Evolutionary conservation across 2,113 vertebrate genomes (phyloP).

Genomic region (Dendropsophus ebraccatus): DNA sequence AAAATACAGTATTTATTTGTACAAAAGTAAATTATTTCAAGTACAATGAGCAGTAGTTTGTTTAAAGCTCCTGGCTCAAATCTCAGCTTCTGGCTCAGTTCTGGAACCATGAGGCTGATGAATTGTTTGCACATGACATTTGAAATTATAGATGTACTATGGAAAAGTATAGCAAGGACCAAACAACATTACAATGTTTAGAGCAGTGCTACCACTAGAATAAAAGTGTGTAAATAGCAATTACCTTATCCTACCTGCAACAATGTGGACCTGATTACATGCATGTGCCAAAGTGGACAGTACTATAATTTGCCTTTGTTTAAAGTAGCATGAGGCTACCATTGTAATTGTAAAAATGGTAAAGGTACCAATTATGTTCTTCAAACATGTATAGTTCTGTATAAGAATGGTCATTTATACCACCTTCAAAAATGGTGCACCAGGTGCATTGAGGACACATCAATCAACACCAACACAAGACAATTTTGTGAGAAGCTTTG

Average conservation of each 20-base stretch:
- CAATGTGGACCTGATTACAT: background rate
- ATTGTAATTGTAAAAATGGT: background rate
- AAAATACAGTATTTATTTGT: background rate
- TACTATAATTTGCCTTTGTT: background rate
- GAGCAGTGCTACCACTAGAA: background rate
- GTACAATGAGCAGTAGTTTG: slow-evolving; percentile 17
- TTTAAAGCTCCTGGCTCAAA: background rate
- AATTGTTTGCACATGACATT: slow-evolving; percentile 6
- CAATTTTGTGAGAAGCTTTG: too few relatives aligned
- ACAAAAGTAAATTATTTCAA: background rate
- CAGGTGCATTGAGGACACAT: too few relatives aligned
- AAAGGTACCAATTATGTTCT: background rate
- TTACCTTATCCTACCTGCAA: background rate
- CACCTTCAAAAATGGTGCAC: too few relatives aligned
- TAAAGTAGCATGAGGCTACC: background rate
- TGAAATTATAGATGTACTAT: background rate
- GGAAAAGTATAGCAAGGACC: background rate
- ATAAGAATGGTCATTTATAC: background rate
- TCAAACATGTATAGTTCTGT: background rate
- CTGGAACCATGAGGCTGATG: background rate
- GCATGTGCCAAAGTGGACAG: too few relatives aligned
- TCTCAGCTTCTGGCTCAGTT: background rate
- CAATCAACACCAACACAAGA: too few relatives aligned
- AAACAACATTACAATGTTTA: background rate
- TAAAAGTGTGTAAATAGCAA: background rate